Percentiles rank a stretch among this genome's conserved stretches.
Conservation (phyloP, 2,113 vertebrate species). For the Eidolon helvum region DNA sequence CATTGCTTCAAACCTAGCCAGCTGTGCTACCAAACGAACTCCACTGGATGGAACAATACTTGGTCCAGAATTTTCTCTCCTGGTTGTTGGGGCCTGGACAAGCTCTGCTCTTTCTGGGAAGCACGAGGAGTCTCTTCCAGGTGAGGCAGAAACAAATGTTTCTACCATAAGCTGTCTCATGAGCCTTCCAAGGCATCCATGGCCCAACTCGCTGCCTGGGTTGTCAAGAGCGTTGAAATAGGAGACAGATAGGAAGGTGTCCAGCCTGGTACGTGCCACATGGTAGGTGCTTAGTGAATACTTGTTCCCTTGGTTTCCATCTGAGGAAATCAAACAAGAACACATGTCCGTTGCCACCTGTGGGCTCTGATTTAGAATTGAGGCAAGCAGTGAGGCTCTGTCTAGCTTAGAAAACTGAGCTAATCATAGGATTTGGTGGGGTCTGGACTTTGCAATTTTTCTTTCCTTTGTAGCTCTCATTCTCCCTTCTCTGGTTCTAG, state of each 20-base stretch:
- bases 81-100: neutral
- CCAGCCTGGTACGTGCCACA: neutral
- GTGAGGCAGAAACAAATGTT: neutral
- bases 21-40: neutral
- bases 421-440: neutral
- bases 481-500: neutral
- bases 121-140: neutral
- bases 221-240: neutral
- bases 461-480: neutral
- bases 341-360: accelerated
- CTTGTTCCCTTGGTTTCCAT: neutral
- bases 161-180: neutral
- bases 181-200: neutral
- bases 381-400: neutral
- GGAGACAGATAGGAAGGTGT: neutral
- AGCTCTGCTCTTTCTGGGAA: neutral
- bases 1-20: neutral
- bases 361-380: neutral
- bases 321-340: neutral
- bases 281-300: neutral
- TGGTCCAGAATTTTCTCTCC: neutral
- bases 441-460: neutral
- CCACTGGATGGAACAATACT: neutral
- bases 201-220: neutral
- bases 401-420: neutral